A percentile compares a stretch with the other conserved stretches of the same genome.
Evolutionary conservation across 2,113 vertebrate genomes (phyloP).

Genomic region (Amia ocellicauda): DNA sequence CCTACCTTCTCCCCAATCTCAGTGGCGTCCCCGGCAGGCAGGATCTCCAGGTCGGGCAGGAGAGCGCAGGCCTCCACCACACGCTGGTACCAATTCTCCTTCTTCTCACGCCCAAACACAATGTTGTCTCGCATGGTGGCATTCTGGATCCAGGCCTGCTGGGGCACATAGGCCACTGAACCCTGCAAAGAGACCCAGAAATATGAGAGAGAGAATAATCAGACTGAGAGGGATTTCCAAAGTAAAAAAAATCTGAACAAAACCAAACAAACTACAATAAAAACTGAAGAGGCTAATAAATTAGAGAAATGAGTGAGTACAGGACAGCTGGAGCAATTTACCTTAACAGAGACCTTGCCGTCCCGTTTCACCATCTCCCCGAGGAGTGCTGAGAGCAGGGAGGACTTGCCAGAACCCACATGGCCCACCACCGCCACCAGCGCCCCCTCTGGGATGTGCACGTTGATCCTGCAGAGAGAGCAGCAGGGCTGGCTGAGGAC

Average conservation of each 20-base stretch:
- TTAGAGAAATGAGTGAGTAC: too few relatives aligned
- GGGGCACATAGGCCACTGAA: conserved; percentile 85
- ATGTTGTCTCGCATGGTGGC: conserved; percentile 83
- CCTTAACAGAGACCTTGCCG: conserved; percentile 79
- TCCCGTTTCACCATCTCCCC: conserved; percentile 92
- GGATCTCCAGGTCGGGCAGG: conserved; percentile 80
- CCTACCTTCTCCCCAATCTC: conserved; percentile 96
- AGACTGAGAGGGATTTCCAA: too few relatives aligned
- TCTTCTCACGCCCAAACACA: conserved; percentile 75
- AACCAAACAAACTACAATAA: too few relatives aligned
- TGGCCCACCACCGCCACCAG: conserved; percentile 90
- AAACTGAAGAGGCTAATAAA: too few relatives aligned
- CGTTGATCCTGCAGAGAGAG: conserved; percentile 67
- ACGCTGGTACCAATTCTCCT: conserved; percentile 64
- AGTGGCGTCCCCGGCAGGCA: conserved; percentile 82
- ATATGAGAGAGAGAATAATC: not conserved
- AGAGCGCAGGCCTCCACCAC: conserved; percentile 86
- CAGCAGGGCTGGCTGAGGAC: too few relatives aligned
- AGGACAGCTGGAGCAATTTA: conserved; percentile 35
- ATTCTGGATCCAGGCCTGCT: conserved; percentile 98
- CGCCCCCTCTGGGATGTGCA: conserved; percentile 80
- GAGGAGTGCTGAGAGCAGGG: conserved; percentile 85
- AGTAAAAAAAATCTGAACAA: not conserved
- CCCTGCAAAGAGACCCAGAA: conserved; percentile 61
- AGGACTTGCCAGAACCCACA: conserved; percentile 92